Evolutionary conservation across 2,888 invertebrate genomes (phyloP), one percentile per base, ranked within the genome.

Genomic region (Polymixis flavicincta): DNA sequence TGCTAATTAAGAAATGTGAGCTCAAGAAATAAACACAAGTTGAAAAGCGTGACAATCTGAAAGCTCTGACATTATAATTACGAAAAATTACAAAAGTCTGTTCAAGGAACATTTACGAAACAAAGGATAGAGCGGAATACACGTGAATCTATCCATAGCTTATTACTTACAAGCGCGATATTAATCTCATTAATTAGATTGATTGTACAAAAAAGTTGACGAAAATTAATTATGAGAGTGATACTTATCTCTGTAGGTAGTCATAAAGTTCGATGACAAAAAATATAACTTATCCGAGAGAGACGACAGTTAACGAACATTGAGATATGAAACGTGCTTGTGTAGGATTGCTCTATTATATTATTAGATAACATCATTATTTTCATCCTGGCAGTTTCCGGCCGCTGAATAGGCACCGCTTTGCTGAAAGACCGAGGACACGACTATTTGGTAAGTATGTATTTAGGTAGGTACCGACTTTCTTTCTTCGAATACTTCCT

Each of bases 1-100:
- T 90, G 91, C 92, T 95, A 94, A 95, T 94, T 95, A 94, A 92
- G 94, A 93, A 95, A 95, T 92, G 92, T 92, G 93, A 94, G 92
- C 91, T 89, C 83, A 85, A 88, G 91, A 90, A 92, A 91, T 89
- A 91, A 92, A 87, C 89, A 85, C 81, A 91, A 92, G 91, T 91
- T 92, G 88, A 91, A 89, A 88, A 89, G 89, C 87, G 89, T 90
- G 90, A 91, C 90, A 92, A 91, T 90, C 85, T 89, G 77, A 89
- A 92, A 89, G 87, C 82, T 79, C 83, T 88, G 85, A 89, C 86
- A 75, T 85, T 85, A 85, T 89, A 90, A 92, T 92, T 90, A 90
- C 80, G 83, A 88, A 87, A 88, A 86, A 89, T 86, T 71, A 82
- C 61, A 75, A 57, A 71, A 67, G 74, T 60, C 82, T 80, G 76